These are phyloP conservation scores for Delphinus delphis DNA, from an alignment of 2,113 vertebrate species.

Conservation along the genomic window DNA sequence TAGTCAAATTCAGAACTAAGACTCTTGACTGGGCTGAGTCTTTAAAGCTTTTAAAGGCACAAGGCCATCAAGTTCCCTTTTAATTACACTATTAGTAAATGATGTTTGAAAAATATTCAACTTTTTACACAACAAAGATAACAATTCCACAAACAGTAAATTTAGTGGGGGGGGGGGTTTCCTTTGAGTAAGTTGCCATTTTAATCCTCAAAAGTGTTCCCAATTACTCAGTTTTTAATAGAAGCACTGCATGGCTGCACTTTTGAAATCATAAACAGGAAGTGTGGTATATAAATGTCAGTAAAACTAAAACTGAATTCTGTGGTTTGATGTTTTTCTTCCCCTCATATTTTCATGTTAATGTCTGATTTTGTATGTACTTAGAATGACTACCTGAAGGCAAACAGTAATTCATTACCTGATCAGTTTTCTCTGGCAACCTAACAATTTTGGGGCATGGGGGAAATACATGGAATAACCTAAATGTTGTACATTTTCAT, in stretches of 20 bases:
- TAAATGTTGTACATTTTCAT: not conserved
- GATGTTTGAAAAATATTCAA: conserved; percentile 1
- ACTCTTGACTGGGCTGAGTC: not conserved
- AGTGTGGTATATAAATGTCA: conserved; percentile 53
- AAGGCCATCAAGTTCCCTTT: not conserved
- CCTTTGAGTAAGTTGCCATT: conserved; percentile 21
- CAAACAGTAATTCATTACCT: not conserved
- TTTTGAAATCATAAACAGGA: conserved; percentile 60
- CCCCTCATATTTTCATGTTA: conserved; percentile 28
- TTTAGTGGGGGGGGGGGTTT: not conserved
- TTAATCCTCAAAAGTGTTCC: conserved; percentile 38
- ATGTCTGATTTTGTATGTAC: conserved; percentile 26
- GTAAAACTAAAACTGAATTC: conserved; percentile 29
- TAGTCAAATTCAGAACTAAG: conserved; percentile 8
- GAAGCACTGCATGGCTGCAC: conserved; percentile 33
- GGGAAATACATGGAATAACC: not conserved
- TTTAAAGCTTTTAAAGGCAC: not conserved
- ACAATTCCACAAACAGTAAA: not conserved
- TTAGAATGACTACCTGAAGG: not conserved
- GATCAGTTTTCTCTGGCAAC: not conserved
- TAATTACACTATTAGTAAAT: conserved; percentile 23
- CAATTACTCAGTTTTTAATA: conserved; percentile 51
- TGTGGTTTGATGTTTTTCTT: conserved; percentile 31
- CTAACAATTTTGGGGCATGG: not conserved
- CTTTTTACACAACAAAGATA: not conserved